Percentiles rank a stretch among this genome's conserved stretches.
Evolutionary conservation across 2,113 vertebrate genomes (phyloP).

Genomic region (Bufo bufo): DNA sequence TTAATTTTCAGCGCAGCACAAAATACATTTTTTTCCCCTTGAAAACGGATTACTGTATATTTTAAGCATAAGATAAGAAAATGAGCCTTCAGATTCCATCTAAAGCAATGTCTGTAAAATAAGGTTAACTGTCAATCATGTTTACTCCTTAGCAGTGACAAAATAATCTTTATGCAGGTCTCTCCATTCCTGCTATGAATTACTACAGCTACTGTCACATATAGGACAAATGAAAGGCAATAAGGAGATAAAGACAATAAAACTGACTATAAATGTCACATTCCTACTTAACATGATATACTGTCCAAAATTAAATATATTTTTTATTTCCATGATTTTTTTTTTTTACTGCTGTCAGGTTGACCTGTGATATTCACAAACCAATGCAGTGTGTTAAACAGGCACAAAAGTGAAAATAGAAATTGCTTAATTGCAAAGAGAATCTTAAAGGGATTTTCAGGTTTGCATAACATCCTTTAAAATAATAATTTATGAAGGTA

Average conservation of each 20-base stretch:
- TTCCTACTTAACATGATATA: slow-evolving; percentile 23
- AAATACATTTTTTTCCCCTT: neutral
- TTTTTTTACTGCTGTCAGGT: slow-evolving; percentile 17
- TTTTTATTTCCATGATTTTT: slow-evolving; percentile 8
- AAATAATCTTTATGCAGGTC: slow-evolving; percentile 42
- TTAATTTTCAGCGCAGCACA: neutral
- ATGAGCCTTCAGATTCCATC: neutral
- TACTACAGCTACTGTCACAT: slow-evolving; percentile 19
- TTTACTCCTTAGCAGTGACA: slow-evolving; percentile 1
- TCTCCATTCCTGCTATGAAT: slow-evolving; percentile 16
- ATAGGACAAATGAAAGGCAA: slow-evolving; percentile 37
- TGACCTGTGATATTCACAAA: neutral
- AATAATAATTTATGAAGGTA: too few species aligned
- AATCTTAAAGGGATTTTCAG: neutral
- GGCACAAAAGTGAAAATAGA: neutral
- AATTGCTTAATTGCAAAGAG: neutral
- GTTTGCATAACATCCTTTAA: too few species aligned
- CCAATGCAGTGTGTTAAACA: neutral
- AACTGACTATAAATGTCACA: slow-evolving; percentile 23
- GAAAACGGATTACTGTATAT: neutral
- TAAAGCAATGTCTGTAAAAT: neutral
- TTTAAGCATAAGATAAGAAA: neutral
- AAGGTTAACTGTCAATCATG: slow-evolving; percentile 34
- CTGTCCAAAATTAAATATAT: slow-evolving; percentile 33
- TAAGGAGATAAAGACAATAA: slow-evolving; percentile 38